Base-by-base conservation (phyloP, 2,888 invertebrate genomes). In the Coremacera marginata region DNA sequence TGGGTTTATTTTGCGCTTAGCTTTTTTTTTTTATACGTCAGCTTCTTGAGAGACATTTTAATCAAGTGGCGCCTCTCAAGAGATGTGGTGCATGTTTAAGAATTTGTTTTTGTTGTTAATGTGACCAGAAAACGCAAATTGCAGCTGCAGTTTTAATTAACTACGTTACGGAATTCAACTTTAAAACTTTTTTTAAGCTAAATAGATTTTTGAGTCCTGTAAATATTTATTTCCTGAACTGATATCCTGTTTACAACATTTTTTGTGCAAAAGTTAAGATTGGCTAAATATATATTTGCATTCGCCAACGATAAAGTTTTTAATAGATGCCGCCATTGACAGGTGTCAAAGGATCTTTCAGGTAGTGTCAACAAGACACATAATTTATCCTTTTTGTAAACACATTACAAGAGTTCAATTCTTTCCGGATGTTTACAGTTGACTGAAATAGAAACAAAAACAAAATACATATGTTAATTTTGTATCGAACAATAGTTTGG, bases 11-110 rank as follows among this genome's bases (percentile, higher is more conserved):
- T 72, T 51, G 16, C 25, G 34, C 7, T 52, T 70, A 7, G 49
- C 19, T 70, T 51, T 68, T 65, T 34, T 70, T 51, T 68, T 65
- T 34, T 65, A 16, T 22, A 51, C 37, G 49, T 51, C 51, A 68
- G 25, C 27, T 49, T 49, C 34, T n/a, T 3, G 19, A 51, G 65
- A 73, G 73, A 65, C 73, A 73, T 73, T 65, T 65, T 73, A 73
- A 73, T 63, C 73, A 73, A 63, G 73, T 73, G 73, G 73, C 73
- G 73, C 73, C 73, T 63, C n/a, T 63, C n/a, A 8, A n/a, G 52
- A 25, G 57, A 65, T 11, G 51, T 49, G 49, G 49, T 67, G 44
- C 19, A 55, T 62, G 31, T 31, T 31, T 31, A 4, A 31, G 55
- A 19, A 16, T 60, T 22, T 27, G 37, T 49, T 68, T 22, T 25